These are phyloP conservation scores for Lasioglossum marginatum DNA, from an alignment of 2,888 invertebrate genomes.

Conservation along the genomic window DNA sequence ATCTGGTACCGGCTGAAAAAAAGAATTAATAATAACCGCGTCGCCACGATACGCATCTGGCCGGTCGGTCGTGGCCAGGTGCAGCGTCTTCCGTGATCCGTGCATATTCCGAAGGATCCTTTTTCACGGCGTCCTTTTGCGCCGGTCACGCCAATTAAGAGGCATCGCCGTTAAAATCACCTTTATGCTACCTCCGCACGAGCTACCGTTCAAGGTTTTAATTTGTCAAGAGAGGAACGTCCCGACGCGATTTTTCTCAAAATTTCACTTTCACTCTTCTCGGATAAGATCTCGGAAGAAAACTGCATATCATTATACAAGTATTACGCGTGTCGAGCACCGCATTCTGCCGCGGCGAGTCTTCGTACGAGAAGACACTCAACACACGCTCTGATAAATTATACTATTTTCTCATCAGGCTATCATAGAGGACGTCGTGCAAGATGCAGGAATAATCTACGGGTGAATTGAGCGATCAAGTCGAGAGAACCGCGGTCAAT, in stretches of 20 bases:
- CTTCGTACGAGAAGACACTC: not conserved
- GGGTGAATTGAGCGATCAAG: constrained; percentile 5
- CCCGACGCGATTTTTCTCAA: constrained; percentile 19
- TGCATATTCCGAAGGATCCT: constrained; percentile 66
- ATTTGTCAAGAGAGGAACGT: constrained; percentile 62
- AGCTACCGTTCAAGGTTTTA: constrained; percentile 71
- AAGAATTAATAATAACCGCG: constrained; percentile 74
- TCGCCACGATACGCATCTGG: constrained; percentile 73
- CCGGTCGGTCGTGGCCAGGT: constrained; percentile 70
- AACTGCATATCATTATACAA: not conserved
- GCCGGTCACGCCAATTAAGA: constrained; percentile 78
- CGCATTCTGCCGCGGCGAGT: not conserved
- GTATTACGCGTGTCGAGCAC: not conserved
- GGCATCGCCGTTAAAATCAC: constrained; percentile 77
- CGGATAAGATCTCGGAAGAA: not conserved
- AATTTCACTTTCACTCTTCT: constrained; percentile 50
- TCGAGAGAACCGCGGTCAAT: constrained; percentile 21
- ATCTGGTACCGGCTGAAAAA: constrained; percentile 59
- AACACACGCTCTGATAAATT: not conserved
- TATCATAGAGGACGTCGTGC: not conserved
- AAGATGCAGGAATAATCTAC: not conserved
- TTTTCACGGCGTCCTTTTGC: constrained; percentile 69
- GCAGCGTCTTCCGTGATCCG: constrained; percentile 70
- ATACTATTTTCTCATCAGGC: not conserved
- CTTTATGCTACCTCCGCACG: constrained; percentile 60